Evolutionary conservation across 2,113 vertebrate genomes (phyloP), one percentile per base, ranked within the genome.

Genomic region (Indicator indicator): DNA sequence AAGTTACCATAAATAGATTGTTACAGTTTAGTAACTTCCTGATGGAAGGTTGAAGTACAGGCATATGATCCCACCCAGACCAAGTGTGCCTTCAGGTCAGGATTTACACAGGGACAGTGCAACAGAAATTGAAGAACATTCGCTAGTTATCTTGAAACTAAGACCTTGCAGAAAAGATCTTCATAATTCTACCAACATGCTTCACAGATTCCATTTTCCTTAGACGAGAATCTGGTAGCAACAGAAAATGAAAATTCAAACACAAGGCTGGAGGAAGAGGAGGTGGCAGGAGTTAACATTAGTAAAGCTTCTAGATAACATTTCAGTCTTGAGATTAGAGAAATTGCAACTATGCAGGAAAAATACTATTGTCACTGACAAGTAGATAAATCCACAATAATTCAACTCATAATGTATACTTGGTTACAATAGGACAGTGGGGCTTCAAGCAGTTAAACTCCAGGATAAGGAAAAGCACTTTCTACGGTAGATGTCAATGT

Each of bases 1-100:
- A 32, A 83, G 64, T 42, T 83, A 88, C 96, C 89, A 96, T 94
- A 96, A 97, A 96, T 95, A 96, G 94, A 96, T 16, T 77, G 64
- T 65, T 93, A 64, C 69, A 95, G 87, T 94, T 94, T 54, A 86
- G 94, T 60, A 83, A 94, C 88, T 96, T 97, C 96, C 96, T 89
- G 91, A 83, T 70, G 89, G 75, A 87, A 96, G 71, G 64, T 0
- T 91, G 75, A 85, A 94, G 87, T 18, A 71, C 85, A 94, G 38
- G 52, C 94, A 92, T 94, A 82, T 95, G 93, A 60, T 95, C 38
- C n/a, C 65, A 88, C 56, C 82, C 46, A 56, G 36, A 36, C 8
- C 36, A 83, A 91, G 65, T 4, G 12, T 71, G 48, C 60, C 64
- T 80, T 48, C 60, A 78, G 85, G 85, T 94, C 76, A 86, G 64